phyloP scores from a whole-genome alignment of 1,140 invertebrate genomes.

The Proctacanthus coquilletti region DNA sequence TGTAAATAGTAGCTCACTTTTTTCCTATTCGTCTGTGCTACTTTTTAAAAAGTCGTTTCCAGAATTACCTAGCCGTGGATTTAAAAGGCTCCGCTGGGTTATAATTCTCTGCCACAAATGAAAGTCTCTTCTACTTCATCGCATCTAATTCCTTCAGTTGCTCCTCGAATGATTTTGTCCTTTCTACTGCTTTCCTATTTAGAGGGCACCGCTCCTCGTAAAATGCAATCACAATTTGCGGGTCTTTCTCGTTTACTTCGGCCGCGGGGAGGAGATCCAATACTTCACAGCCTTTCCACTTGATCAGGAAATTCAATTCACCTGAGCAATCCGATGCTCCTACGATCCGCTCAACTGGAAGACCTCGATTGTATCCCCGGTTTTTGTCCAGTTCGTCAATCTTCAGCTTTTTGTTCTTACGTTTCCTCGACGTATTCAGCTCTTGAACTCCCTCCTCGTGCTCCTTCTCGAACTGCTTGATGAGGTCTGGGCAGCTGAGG shows the following conservation, averaged over 20 bases:
- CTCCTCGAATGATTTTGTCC: too few relatives aligned
- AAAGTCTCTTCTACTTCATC: too few relatives aligned
- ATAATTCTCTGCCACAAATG: too few relatives aligned
- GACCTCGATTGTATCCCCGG: slow-evolving; percentile 63
- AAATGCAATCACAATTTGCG: slow-evolving; percentile 21
- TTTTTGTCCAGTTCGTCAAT: slow-evolving; percentile 26
- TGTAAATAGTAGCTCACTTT: too few relatives aligned
- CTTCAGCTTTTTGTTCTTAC: slow-evolving; percentile 31
- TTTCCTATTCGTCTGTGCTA: too few relatives aligned
- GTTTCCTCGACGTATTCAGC: slow-evolving; percentile 20
- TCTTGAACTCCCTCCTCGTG: slow-evolving; percentile 46
- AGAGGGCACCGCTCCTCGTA: slow-evolving; percentile 24
- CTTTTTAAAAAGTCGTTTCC: too few relatives aligned
- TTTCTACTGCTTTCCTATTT: background rate
- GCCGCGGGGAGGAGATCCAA: slow-evolving; percentile 20
- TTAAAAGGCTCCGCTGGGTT: too few relatives aligned
- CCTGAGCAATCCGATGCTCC: slow-evolving; percentile 39
- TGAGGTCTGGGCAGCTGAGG: slow-evolving; percentile 82
- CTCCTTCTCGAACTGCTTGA: slow-evolving; percentile 72
- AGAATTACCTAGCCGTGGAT: too few relatives aligned
- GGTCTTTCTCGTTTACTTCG: slow-evolving; percentile 18
- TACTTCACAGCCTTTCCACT: slow-evolving; percentile 24
- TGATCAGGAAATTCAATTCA: slow-evolving; percentile 21
- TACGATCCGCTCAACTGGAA: slow-evolving; percentile 87
- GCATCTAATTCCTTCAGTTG: too few relatives aligned